Base-by-base conservation (phyloP, 1,140 invertebrate species). In the Hypothenemus hampei region DNA sequence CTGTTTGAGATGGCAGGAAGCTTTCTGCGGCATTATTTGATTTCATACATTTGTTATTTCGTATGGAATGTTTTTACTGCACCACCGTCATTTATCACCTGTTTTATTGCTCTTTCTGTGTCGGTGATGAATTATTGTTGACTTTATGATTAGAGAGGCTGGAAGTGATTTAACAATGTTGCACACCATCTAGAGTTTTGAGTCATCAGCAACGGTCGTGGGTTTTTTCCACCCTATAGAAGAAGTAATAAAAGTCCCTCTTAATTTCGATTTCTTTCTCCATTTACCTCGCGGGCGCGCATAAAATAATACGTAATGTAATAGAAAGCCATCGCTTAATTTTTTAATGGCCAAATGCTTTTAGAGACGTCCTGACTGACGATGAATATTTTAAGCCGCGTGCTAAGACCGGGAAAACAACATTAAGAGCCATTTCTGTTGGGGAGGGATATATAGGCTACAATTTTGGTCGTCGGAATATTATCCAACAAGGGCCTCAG, bases 331-430 rank as follows among this genome's bases (percentile, higher is more conserved):
- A 50, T 40, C 57, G 65, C 66, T 68, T 71, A 71, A 71, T 71
- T 71, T 71, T 71, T 71, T 71, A 71, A 71, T 71, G 69, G 69
- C 65, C 63, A 68, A 70, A 71, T 71, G 69, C 69, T 71, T 71
- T 71, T 71, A 71, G 68, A 67, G 64, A 65, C 64, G 65, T 67
- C 62, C 68, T 62, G 60, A 67, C 65, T 61, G 63, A 40, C 58
- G 59, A 59, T 70, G 69, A 70, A 70, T 70, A 69, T 70, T 70
- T 70, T 69, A 70, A 69, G 47, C 41, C n/a, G 46, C 21, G 8
- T 18, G 36, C 29, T 47, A 49, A 46, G 54, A 47, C 56, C 18
- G 56, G 37, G 21, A 35, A 48, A 49, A 37, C 31, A 48, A 49
- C 53, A 56, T 56, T 58, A 58, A 46, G 58, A 52, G 54, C 47